A percentile compares a stretch with the other conserved stretches of the same genome.
Conservation (phyloP, 2,797 vertebrate genomes). For the Leptodactylus fallax region DNA sequence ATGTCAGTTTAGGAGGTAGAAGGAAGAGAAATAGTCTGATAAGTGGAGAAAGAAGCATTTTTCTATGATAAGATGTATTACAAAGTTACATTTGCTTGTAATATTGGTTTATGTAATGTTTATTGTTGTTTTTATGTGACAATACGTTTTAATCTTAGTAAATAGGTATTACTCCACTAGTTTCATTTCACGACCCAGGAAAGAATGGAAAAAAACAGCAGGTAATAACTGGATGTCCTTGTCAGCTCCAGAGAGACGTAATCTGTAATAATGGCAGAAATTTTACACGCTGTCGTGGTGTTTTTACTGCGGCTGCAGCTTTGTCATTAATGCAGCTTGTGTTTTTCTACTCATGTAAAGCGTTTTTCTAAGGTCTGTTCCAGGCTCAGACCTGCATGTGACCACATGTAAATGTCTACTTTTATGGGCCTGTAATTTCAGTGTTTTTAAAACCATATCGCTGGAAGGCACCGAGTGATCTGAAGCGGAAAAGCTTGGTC, state of each 20-base stretch:
- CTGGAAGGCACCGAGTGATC: conserved; percentile 75
- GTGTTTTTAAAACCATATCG: conserved; percentile 72
- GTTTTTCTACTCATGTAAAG: conserved; percentile 72
- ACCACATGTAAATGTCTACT: conserved; percentile 79
- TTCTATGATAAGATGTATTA: no score
- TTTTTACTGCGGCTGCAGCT: conserved; percentile 70
- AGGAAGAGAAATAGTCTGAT: no score
- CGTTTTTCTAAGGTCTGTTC: conserved; percentile 74
- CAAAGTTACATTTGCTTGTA: no score
- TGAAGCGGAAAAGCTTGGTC: conserved; percentile 73
- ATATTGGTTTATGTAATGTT: no score
- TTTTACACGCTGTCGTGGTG: conserved; percentile 73
- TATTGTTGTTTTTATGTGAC: no score
- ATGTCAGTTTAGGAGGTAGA: no score
- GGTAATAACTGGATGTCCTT: conserved; percentile 64
- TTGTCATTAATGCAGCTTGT: conserved; percentile 73
- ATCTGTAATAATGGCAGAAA: conserved; percentile 69
- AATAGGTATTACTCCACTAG: not conserved
- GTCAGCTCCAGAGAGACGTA: conserved; percentile 64
- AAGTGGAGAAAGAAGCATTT: no score
- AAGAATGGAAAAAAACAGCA: conserved; percentile 65
- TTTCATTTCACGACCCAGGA: conserved; percentile 6
- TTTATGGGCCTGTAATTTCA: conserved; percentile 78
- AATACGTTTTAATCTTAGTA: no score
- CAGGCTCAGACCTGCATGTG: conserved; percentile 77